Base-by-base conservation (phyloP, 2,888 invertebrate species). In the Neuroscelio doddi region DNA sequence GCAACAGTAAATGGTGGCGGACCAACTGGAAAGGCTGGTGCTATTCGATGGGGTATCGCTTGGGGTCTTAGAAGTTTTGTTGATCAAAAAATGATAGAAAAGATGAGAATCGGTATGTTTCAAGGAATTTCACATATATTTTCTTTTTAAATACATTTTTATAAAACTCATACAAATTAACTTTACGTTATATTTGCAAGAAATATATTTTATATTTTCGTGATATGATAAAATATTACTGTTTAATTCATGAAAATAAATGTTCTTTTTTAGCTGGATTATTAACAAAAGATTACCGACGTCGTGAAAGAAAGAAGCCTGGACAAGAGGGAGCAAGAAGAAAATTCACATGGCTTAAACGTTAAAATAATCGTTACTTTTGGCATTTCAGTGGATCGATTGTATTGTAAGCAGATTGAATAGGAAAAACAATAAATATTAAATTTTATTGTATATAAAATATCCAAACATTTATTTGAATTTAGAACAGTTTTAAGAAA, bases 311-410 rank as follows among this genome's bases (percentile, higher is more conserved):
- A 72, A 95, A 96, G 90, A 97, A 97, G 90, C 92, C 92, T 49
- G 97, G 97, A 4, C 96, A 96, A 85, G 91, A 90, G 75, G 93
- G 94, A 73, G 96, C 97, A 14, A 91, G 97, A 76, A 92, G 90
- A 81, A 95, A 95, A 84, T 93, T 90, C 79, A 96, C 96, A 64
- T 98, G 97, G 97, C 94, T 93, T 85, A 95, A 92, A 81, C 91
- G 95, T 86, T 95, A 92, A 87, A 42, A 36, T 32, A 3, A 9
- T 24, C 10, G n/a, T n/a, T n/a, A n/a, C n/a, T n/a, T n/a, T n/a
- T n/a, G n/a, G n/a, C n/a, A n/a, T n/a, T n/a, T n/a, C n/a, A n/a
- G n/a, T n/a, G n/a, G n/a, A n/a, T n/a, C n/a, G n/a, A n/a, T n/a
- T n/a, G n/a, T n/a, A n/a, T n/a, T n/a, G n/a, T n/a, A n/a, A n/a